Conservation (phyloP, 2,888 invertebrate species). For the Diplolepis rosae region DNA sequence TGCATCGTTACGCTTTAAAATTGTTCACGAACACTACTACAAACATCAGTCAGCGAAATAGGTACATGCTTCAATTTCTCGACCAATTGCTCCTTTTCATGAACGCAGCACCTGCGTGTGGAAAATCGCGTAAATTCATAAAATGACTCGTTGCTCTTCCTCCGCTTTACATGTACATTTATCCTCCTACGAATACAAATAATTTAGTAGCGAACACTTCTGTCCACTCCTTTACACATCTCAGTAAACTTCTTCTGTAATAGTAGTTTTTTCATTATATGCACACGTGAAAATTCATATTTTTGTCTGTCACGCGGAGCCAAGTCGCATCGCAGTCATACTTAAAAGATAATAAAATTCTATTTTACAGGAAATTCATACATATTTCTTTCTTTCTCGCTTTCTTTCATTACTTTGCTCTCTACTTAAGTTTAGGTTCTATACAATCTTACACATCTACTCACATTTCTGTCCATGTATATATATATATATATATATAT, state of each 20-base stretch:
- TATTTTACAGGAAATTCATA: conserved; percentile 63
- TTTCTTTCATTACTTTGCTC: conserved; percentile 39
- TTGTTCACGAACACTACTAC: conserved; percentile 11
- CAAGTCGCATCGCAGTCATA: conserved; percentile 46
- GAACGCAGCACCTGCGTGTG: conserved; percentile 37
- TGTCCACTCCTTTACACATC: conserved; percentile 35
- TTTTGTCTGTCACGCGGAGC: conserved; percentile 18
- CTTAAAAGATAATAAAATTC: conserved; percentile 62
- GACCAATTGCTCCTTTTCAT: conserved; percentile 28
- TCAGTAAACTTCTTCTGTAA: conserved; percentile 27
- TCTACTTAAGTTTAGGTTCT: conserved; percentile 61
- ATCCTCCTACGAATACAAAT: conserved; percentile 44
- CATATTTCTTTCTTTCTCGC: conserved; percentile 44
- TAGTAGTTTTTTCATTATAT: conserved; percentile 32
- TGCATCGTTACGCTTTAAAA: conserved; percentile 36
- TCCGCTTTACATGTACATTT: conserved; percentile 21
- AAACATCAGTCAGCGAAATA: conserved; percentile 27
- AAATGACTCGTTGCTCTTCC: conserved; percentile 43
- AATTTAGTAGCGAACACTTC: conserved; percentile 48
- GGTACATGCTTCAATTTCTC: conserved; percentile 1
- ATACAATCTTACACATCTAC: conserved; percentile 65
- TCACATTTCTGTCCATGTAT: conserved; percentile 51
- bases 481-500: conserved; percentile 25
- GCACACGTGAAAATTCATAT: conserved; percentile 36
- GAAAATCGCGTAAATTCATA: conserved; percentile 43